A percentile compares a stretch with the other conserved stretches of the same genome.
Conservation (phyloP, 2,888 invertebrate genomes). For the Synergus umbraculus region DNA sequence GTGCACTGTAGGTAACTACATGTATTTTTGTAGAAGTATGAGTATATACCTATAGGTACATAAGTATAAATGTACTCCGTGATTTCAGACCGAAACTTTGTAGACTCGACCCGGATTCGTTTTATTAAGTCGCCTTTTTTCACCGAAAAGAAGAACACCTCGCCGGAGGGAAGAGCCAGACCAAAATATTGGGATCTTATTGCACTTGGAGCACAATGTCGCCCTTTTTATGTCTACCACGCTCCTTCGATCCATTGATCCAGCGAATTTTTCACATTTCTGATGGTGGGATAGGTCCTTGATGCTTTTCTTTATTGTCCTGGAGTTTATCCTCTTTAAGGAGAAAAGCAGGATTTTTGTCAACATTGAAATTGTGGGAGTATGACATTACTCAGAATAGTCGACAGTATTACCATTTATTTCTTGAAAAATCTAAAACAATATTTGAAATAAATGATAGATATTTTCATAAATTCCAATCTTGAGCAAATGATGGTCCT, state of each 20-base stretch:
- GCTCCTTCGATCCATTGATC: slow-evolving; percentile 41
- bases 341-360: slow-evolving; percentile 24
- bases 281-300: slow-evolving; percentile 32
- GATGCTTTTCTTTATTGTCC: slow-evolving; percentile 9
- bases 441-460: not conserved
- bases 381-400: not conserved
- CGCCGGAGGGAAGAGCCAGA: slow-evolving; percentile 4
- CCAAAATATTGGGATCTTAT: slow-evolving; percentile 37
- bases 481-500: not conserved
- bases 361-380: slow-evolving; percentile 11
- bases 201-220: slow-evolving; percentile 35
- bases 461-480: not conserved
- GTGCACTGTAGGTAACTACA: slow-evolving; percentile 47
- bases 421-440: not conserved
- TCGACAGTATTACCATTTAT: not conserved
- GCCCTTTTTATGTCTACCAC: slow-evolving; percentile 30
- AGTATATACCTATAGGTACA: not conserved
- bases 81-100: slow-evolving; percentile 52
- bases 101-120: slow-evolving; percentile 54
- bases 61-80: slow-evolving; percentile 15
- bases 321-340: slow-evolving; percentile 11
- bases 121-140: slow-evolving; percentile 50
- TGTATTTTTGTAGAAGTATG: slow-evolving; percentile 20
- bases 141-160: not conserved
- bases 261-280: slow-evolving; percentile 44